Base-by-base conservation (phyloP, 2,797 vertebrate genomes). In the Dromococcyx pavoninus region DNA sequence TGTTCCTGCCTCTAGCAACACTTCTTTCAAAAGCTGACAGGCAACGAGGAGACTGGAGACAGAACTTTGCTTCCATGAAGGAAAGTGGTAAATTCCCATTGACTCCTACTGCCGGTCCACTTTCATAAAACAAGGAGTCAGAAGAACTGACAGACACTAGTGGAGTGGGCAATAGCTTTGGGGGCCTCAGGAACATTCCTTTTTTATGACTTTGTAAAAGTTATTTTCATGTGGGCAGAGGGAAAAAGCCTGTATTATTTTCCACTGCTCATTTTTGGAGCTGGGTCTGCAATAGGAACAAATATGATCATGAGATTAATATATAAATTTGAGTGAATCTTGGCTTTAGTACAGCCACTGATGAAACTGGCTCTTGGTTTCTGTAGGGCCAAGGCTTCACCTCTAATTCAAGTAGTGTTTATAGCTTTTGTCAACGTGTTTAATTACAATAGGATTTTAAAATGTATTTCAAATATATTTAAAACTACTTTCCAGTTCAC, bases 1-100 rank as follows among this genome's bases (percentile, higher is more conserved):
- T 79, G 48, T 79, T 86, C n/a, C 69, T 89, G 76, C 82, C 91
- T 93, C 77, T 82, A 95, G 88, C 77, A 70, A 67, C 48, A 41
- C 5, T 76, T 91, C 32, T 79, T 95, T 94, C 44, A 67, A 76
- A 84, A 91, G 39, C 43, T 82, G 83, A 41, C 67, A 70, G 58
- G 83, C 88, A 73, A 30, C 62, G 66, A 75, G 27, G n/a, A 43
- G 43, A 56, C 13, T 64, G 67, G 83, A 85, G 80, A 64, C 44
- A 27, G 48, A 88, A 79, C 17, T 86, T 90, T 39, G 7, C 74
- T 94, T 75, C 83, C 22, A 8, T 82, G 81, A 85, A 82, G 95
- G 86, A 88, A 94, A 92, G 74, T 74, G 81, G 50, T 94, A 82
- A 93, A 94, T 83, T 94, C 67, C 58, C 44, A 54, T 60, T 51